phyloP scores from a whole-genome alignment of 2,888 invertebrate species.

The Dasysyrphus albostriatus region DNA sequence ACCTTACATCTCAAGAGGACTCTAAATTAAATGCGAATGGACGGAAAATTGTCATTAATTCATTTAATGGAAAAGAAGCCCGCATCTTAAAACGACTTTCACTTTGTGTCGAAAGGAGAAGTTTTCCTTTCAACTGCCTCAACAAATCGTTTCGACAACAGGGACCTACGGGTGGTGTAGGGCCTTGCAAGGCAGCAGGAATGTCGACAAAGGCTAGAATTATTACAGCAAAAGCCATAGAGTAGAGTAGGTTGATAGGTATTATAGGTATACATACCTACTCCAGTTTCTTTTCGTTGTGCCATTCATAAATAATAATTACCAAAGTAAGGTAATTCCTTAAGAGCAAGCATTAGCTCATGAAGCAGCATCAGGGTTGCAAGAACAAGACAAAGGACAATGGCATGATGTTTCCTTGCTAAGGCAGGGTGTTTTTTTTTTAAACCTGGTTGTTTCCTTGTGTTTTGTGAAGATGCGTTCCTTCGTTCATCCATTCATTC shows the following conservation, averaged over 20 bases:
- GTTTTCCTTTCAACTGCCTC: constrained; percentile 48
- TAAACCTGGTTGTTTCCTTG: constrained; percentile 34
- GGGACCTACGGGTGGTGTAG: background rate
- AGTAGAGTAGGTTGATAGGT: constrained; percentile 26
- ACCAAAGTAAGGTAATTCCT: constrained; percentile 73
- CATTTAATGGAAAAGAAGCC: constrained; percentile 66
- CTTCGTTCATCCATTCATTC: constrained; percentile 10
- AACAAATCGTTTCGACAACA: background rate
- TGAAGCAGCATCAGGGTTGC: constrained; percentile 40
- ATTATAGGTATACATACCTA: too few relatives aligned
- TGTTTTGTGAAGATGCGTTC: constrained; percentile 50
- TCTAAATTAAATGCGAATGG: constrained; percentile 73
- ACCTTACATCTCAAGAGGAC: constrained; percentile 52
- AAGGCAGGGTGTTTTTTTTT: constrained; percentile 38
- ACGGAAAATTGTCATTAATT: constrained; percentile 75
- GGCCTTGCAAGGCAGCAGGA: background rate
- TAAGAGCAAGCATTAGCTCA: constrained; percentile 65
- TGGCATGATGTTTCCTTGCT: constrained; percentile 19
- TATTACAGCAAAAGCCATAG: constrained; percentile 38
- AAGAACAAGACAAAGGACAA: background rate
- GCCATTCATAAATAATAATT: constrained; percentile 75
- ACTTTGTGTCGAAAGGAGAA: constrained; percentile 50
- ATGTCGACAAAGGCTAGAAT: constrained; percentile 34
- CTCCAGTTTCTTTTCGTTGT: constrained; percentile 52
- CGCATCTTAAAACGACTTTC: constrained; percentile 52